phyloP scores from a whole-genome alignment of 2,888 invertebrate genomes.

The Bombyx huttoni region DNA sequence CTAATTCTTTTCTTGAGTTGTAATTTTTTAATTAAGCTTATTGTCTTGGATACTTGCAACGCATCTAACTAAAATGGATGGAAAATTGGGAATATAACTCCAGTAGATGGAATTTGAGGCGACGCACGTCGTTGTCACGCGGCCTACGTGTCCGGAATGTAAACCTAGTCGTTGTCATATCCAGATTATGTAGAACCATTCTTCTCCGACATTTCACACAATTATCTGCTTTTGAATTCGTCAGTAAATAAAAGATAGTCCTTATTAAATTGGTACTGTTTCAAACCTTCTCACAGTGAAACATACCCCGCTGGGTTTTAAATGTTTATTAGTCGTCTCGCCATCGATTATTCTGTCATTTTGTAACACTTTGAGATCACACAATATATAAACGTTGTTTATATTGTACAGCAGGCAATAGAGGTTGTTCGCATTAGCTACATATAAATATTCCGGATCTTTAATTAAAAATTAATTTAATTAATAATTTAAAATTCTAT shows the following conservation, averaged over 20 bases:
- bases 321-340: constrained; percentile 14
- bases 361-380: background rate
- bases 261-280: constrained; percentile 20
- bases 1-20: too few species aligned
- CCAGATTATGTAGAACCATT: constrained; percentile 29
- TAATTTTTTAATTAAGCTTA: too few species aligned
- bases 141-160: constrained; percentile 33
- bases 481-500: background rate
- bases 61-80: constrained; percentile 28
- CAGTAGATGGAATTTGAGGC: constrained; percentile 32
- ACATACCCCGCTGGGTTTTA: constrained; percentile 20
- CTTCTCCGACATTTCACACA: constrained; percentile 12
- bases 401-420: too few species aligned
- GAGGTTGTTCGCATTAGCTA: background rate
- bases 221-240: constrained; percentile 9
- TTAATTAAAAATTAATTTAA: background rate
- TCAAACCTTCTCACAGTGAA: constrained; percentile 20
- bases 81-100: constrained; percentile 44
- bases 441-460: background rate
- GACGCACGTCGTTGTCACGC: constrained; percentile 46
- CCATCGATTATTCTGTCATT: background rate
- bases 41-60: too few species aligned
- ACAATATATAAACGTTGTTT: too few species aligned
- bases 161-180: constrained; percentile 23
- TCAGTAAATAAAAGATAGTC: constrained; percentile 9